Base-by-base conservation (phyloP, 2,113 vertebrate species). In the Vombatus ursinus region DNA sequence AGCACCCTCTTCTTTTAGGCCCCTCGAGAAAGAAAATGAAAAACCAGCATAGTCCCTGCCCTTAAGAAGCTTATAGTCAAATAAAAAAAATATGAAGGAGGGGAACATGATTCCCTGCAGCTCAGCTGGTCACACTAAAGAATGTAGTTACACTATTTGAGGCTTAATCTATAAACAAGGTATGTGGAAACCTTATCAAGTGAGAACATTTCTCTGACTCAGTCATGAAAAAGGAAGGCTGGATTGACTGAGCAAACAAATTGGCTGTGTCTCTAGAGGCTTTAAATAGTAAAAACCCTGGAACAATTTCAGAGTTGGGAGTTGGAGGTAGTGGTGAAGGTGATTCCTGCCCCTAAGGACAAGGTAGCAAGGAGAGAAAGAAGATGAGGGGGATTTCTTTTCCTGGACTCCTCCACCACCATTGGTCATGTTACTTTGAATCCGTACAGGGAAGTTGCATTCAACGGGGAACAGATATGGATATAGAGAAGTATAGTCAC, bases 1-100 rank as follows among this genome's bases (percentile, higher is more conserved):
- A 91, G 22, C 8, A 28, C 92, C 48, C 31, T 94, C 68, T 77
- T 77, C 37, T 37, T 90, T 37, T 93, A 19, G 84, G 25, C 92
- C 89, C 3, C 31, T 95, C 26, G 44, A 19, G 68, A 90, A 92
- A 53, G 93, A 90, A 52, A 90, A 14, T 96, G 48, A 90, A 92
- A 91, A 93, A 89, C 12, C 37, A 44, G n/a, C 61, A 77, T 3
- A 92, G 89, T 90, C 14, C 25, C 25, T 90, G 11, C 47, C 22
- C 44, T 94, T 47, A 89, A n/a, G 48, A 96, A 77, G 95, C 5
- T 94, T 93, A 77, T 2, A 51, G 94, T 68, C 48, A 91, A 52
- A 44, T 44, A 8, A 19, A n/a, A 84, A 44, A 84, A 84, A 68
- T n/a, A n/a, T n/a, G 37, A 68, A 68, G 31, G 28, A 68, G 57